phyloP scores from a whole-genome alignment of 2,888 invertebrate genomes.

The Pseudolycoriella hygida region DNA sequence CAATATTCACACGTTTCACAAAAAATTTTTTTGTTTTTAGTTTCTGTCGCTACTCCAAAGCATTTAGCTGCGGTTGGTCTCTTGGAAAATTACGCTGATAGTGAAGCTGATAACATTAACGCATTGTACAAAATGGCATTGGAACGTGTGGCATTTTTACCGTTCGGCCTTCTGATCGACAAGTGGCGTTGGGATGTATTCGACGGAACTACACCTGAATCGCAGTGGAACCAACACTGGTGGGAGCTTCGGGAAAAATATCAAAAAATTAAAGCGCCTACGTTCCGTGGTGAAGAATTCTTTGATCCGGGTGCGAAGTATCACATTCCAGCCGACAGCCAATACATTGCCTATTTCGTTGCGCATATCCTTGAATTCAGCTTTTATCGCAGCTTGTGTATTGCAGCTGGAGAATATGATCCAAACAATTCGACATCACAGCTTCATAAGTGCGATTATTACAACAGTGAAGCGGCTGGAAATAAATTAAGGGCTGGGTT shows the following conservation, averaged over 20 bases:
- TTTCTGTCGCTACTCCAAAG: slow-evolving; percentile 51
- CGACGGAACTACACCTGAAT: slow-evolving; percentile 24
- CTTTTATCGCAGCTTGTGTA: slow-evolving; percentile 46
- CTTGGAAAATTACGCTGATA: slow-evolving; percentile 12
- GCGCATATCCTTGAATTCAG: slow-evolving; percentile 65
- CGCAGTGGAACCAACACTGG: slow-evolving; percentile 30
- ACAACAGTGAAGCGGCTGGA: neutral
- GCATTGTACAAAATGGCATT: slow-evolving; percentile 31
- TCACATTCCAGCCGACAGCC: slow-evolving; percentile 29
- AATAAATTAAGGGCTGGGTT: neutral
- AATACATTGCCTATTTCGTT: slow-evolving; percentile 33
- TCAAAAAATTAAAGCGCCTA: slow-evolving; percentile 29
- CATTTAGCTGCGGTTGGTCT: slow-evolving; percentile 49
- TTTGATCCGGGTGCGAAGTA: slow-evolving; percentile 32
- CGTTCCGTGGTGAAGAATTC: slow-evolving; percentile 23
- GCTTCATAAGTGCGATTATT: neutral
- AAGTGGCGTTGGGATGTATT: slow-evolving; percentile 41
- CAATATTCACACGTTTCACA: no score
- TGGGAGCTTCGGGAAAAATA: slow-evolving; percentile 28
- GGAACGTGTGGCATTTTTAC: slow-evolving; percentile 35
- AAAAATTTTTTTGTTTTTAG: no score
- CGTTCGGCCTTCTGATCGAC: slow-evolving; percentile 38
- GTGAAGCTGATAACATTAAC: slow-evolving; percentile 25
- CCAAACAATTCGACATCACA: neutral
- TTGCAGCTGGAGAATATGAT: slow-evolving; percentile 39